These are phyloP conservation scores for Datnioides undecimradiatus DNA, from an alignment of 2,113 vertebrate genomes.

Conservation along the genomic window DNA sequence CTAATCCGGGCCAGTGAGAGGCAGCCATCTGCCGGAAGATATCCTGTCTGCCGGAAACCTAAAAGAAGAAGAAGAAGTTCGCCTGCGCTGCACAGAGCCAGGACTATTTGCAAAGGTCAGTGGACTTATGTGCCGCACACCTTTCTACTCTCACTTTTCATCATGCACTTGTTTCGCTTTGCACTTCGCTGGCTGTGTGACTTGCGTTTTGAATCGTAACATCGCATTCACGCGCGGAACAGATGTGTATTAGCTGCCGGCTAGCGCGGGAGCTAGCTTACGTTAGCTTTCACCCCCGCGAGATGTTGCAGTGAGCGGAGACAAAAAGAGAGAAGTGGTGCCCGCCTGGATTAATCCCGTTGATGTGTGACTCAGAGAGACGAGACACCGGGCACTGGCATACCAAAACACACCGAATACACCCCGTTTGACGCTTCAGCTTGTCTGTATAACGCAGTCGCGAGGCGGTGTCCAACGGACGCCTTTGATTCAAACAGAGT, in stretches of 20 bases:
- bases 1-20: too few species aligned
- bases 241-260: conserved; percentile 10
- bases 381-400: not conserved
- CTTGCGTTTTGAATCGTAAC: not conserved
- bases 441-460: not conserved
- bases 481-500: not conserved
- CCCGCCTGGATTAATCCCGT: not conserved
- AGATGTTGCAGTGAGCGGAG: not conserved
- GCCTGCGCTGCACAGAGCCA: conserved; percentile 58
- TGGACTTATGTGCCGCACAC: conserved; percentile 26
- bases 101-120: conserved; percentile 80
- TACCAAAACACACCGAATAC: not conserved
- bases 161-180: conserved; percentile 26
- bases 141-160: not conserved
- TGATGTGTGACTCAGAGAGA: not conserved
- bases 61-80: too few species aligned
- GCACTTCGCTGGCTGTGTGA: not conserved
- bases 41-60: too few species aligned
- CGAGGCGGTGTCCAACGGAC: not conserved
- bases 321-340: conserved; percentile 37
- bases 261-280: conserved; percentile 50
- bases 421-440: fast-evolving
- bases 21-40: too few species aligned
- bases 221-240: not conserved
- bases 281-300: conserved; percentile 32